Evolutionary conservation across 2,888 invertebrate species (phyloP).

Genomic region (Creontiades dilutus): DNA sequence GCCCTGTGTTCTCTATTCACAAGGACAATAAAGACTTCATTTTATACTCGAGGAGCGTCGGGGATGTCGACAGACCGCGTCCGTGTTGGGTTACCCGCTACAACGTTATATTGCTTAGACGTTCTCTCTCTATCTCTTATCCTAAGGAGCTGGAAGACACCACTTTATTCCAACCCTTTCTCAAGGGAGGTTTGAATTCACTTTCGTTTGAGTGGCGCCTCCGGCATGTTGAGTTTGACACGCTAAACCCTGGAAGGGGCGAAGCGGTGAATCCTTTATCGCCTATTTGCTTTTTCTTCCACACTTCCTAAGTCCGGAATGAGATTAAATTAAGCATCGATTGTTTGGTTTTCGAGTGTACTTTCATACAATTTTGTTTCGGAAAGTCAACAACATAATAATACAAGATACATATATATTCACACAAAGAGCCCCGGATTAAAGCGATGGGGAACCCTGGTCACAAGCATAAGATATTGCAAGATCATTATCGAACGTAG

Average conservation of each 20-base stretch:
- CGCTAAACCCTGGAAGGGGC: too few relatives aligned
- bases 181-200: background rate
- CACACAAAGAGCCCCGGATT: too few relatives aligned
- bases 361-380: background rate
- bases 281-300: background rate
- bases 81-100: slow-evolving; percentile 28
- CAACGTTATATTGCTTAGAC: background rate
- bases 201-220: background rate
- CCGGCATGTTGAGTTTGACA: background rate
- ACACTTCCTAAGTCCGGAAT: background rate
- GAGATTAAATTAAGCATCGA: background rate
- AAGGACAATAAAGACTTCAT: slow-evolving; percentile 44
- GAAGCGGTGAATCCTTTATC: background rate
- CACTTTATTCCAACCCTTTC: too few relatives aligned
- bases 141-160: background rate
- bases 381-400: too few relatives aligned
- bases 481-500: too few relatives aligned
- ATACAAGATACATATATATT: too few relatives aligned
- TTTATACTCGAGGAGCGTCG: slow-evolving; percentile 6
- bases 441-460: too few relatives aligned
- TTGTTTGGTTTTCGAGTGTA: background rate
- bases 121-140: background rate
- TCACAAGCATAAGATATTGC: too few relatives aligned
- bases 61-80: slow-evolving; percentile 37
- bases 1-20: background rate